phyloP scores from a whole-genome alignment of 1,140 invertebrate species.

The Bombus polaris region DNA sequence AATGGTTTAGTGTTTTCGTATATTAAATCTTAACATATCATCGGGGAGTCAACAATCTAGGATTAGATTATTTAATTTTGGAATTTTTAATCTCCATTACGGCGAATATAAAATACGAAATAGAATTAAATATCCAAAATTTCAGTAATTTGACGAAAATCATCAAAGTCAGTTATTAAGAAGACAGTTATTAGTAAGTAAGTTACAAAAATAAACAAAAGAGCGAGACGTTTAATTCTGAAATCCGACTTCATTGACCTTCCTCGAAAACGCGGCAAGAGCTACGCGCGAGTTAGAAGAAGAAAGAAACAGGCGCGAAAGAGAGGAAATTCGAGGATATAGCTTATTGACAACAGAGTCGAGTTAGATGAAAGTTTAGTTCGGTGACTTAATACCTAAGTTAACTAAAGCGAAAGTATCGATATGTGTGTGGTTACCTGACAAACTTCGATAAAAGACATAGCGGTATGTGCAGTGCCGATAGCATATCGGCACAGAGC shows the following conservation, averaged over 20 bases:
- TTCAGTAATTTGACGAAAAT: background rate
- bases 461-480: slow-evolving; percentile 74
- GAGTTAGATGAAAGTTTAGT: background rate
- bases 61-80: background rate
- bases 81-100: background rate
- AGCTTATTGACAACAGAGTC: background rate
- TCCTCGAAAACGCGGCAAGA: background rate
- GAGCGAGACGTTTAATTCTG: background rate
- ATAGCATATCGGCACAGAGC: slow-evolving; percentile 79
- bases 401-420: slow-evolving; percentile 6
- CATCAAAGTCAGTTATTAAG: background rate
- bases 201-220: too few species aligned
- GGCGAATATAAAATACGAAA: background rate
- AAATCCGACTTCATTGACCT: slow-evolving; percentile 9
- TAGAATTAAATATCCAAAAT: background rate
- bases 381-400: background rate
- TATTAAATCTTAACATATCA: background rate
- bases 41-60: background rate
- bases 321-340: background rate
- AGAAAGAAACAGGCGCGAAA: background rate
- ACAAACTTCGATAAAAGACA: slow-evolving; percentile 80
- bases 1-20: background rate
- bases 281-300: background rate
- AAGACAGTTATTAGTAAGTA: background rate
- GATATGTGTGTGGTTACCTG: slow-evolving; percentile 72